Evolutionary conservation across 2,113 vertebrate genomes (phyloP).

Genomic region (Syrmaticus mikado): DNA sequence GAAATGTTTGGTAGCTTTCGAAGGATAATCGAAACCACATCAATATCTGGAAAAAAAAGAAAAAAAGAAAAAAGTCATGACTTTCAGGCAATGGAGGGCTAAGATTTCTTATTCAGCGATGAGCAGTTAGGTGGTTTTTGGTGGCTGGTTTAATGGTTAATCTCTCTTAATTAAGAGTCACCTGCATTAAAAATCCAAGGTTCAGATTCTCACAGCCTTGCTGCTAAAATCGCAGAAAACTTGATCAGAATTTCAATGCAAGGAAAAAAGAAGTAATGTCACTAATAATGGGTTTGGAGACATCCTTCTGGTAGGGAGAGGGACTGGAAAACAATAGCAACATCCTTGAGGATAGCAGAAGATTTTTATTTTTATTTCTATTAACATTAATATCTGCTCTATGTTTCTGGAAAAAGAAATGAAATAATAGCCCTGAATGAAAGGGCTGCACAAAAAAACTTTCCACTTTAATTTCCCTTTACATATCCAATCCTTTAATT

Average conservation of each 20-base stretch:
- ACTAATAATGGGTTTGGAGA: slow-evolving; percentile 54
- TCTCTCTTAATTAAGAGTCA: background rate
- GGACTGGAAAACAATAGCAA: slow-evolving; percentile 22
- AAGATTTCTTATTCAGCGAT: background rate
- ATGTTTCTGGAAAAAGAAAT: slow-evolving; percentile 57
- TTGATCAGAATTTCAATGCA: background rate
- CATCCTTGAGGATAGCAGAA: slow-evolving; percentile 39
- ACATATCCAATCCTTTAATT: slow-evolving; percentile 67
- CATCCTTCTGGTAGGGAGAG: slow-evolving; percentile 20
- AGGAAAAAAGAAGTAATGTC: background rate
- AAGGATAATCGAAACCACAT: background rate
- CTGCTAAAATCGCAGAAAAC: slow-evolving; percentile 8
- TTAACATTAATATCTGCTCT: slow-evolving; percentile 43
- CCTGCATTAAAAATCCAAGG: background rate
- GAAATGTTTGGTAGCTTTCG: background rate
- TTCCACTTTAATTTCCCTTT: slow-evolving; percentile 67
- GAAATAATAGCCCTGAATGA: slow-evolving; percentile 59
- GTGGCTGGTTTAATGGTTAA: background rate
- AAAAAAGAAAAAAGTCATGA: background rate
- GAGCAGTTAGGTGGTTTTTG: background rate
- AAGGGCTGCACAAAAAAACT: slow-evolving; percentile 33
- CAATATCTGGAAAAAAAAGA: background rate
- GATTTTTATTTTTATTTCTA: background rate
- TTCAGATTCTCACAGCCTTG: background rate
- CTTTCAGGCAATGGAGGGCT: background rate